Base-by-base conservation (phyloP, 2,797 vertebrate species). In the Aulostomus chinensis region DNA sequence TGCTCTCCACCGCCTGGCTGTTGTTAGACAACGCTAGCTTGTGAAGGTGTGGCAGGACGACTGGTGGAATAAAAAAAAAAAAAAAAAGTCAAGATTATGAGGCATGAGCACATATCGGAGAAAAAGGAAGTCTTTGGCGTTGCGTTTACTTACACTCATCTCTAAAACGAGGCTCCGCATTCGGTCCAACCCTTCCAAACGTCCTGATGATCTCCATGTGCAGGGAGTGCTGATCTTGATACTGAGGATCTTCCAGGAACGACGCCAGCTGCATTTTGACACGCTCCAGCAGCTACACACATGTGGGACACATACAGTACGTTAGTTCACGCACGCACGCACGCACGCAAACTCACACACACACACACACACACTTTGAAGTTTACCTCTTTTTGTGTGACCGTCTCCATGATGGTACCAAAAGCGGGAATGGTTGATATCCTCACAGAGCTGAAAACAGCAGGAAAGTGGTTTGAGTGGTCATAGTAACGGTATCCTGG, bases 61-160 rank as follows among this genome's bases (percentile, higher is more conserved):
- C 97, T 99, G 71, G 13, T 80, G 73, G 70, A 61, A 17, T 2
- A 2, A 5, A 43, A 39, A 18, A 32, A 42, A 2, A n/a, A n/a
- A n/a, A n/a, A n/a, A n/a, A n/a, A n/a, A n/a, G n/a, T n/a, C n/a
- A n/a, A n/a, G n/a, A n/a, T n/a, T n/a, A n/a, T n/a, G n/a, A n/a
- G n/a, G n/a, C n/a, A n/a, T 9, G 32, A 34, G 7, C 20, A 16
- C 31, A 48, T 9, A 25, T 25, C 6, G 4, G 24, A 25, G 24
- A 25, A 25, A 1, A 25, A 25, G n/a, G n/a, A n/a, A n/a, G n/a
- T n/a, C n/a, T n/a, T n/a, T n/a, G n/a, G n/a, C n/a, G n/a, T n/a
- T n/a, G n/a, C n/a, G n/a, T n/a, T n/a, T n/a, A n/a, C n/a, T n/a
- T 89, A 98, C 97, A 99, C 61, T 99, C 97, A 7, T 99, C 97